Evolutionary conservation across 2,113 vertebrate genomes (phyloP).

Genomic region (Siniperca chuatsi): DNA sequence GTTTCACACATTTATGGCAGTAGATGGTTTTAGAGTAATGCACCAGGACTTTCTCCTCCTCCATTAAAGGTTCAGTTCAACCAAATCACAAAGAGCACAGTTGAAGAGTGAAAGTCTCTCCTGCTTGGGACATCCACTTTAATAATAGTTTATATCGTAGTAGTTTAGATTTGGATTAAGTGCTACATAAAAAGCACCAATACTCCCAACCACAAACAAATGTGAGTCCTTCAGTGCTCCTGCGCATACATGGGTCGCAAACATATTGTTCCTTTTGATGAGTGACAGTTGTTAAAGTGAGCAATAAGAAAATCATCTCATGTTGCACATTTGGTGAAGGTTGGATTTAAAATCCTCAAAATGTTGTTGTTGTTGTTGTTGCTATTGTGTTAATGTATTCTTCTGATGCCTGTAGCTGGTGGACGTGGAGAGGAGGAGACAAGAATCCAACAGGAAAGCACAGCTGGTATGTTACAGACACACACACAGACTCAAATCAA

Average conservation of each 20-base stretch:
- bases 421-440: constrained; percentile 52
- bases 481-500: neutral
- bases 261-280: neutral
- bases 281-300: neutral
- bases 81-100: neutral
- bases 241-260: neutral
- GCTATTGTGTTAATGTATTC: constrained; percentile 1
- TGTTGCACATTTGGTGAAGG: neutral
- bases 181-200: neutral
- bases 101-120: neutral
- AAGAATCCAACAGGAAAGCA: constrained; percentile 34
- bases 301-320: neutral
- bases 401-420: constrained; percentile 63
- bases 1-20: neutral
- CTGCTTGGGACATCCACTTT: neutral
- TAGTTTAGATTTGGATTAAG: neutral
- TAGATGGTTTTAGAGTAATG: neutral
- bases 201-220: neutral
- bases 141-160: neutral
- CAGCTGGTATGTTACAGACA: constrained; percentile 59
- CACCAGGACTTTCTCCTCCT: neutral
- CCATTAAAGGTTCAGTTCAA: neutral
- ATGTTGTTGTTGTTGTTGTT: too few relatives aligned
- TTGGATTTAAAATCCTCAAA: neutral
- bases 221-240: neutral